Evolutionary conservation across 2,888 invertebrate genomes (phyloP), one percentile per base, ranked within the genome.

Genomic region (Scaptomyza polygonia): DNA sequence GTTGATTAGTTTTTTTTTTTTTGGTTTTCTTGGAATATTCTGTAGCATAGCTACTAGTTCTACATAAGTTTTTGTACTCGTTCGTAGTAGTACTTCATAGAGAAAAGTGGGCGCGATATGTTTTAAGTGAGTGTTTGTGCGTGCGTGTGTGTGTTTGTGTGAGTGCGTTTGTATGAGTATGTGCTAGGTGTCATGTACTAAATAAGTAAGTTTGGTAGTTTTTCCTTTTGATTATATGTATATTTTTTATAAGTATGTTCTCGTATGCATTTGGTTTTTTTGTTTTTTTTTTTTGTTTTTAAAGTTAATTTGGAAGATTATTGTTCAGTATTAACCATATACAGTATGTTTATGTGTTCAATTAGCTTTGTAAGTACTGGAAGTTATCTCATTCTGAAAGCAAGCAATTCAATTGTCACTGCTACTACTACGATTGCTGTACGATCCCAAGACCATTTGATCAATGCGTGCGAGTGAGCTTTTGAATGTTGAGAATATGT

Each of bases 301-400:
- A 16, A 67, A 77, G 62, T 72, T 86, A 81, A 87, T 78, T 81
- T 82, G 82, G 82, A 82, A 82, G 82, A 82, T 79, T 79, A 67
- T 86, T 79, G 70, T 66, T 72, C 69, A 85, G 86, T 68, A 72
- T 67, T 66, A 52, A 71, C 77, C 70, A 86, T 74, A 63, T 68
- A 78, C 67, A 81, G 82, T 66, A 63, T 78, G n/a, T n/a, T n/a
- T n/a, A n/a, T n/a, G n/a, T n/a, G n/a, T n/a, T n/a, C n/a, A n/a
- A n/a, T n/a, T n/a, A n/a, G n/a, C n/a, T n/a, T n/a, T n/a, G n/a
- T n/a, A n/a, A n/a, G n/a, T n/a, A n/a, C n/a, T 74, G 72, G 77
- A 74, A 74, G 77, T 73, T 55, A 48, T 44, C 40, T 54, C 39
- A 49, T 57, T 52, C 49, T 9, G 29, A 67, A 49, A 44, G 56